A percentile compares a stretch with the other conserved stretches of the same genome.
Conservation (phyloP, 2,113 vertebrate genomes). For the Salvator merianae region DNA sequence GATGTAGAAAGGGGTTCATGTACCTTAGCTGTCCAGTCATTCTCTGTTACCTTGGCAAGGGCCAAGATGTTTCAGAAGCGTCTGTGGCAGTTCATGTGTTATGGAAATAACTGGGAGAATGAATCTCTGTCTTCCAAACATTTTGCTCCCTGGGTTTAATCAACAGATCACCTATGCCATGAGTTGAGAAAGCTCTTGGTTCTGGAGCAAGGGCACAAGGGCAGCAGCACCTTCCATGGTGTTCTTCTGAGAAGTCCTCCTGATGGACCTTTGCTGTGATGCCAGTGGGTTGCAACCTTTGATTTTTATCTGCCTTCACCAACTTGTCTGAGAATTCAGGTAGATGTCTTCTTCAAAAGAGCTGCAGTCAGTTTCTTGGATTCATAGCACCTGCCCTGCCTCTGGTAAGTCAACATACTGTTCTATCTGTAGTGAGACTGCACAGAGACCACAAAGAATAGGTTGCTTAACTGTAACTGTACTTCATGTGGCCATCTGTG, state of each 20-base stretch:
- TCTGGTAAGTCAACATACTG: neutral
- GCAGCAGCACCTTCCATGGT: neutral
- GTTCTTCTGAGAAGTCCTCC: neutral
- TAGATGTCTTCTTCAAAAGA: neutral
- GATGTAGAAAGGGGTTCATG: neutral
- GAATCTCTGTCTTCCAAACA: neutral
- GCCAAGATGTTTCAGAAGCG: neutral
- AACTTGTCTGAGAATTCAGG: neutral
- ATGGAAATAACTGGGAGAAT: neutral
- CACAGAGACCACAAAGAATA: neutral
- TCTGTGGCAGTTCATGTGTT: neutral
- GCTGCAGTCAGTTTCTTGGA: neutral
- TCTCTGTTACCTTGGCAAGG: neutral
- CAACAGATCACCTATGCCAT: neutral
- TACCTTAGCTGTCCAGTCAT: neutral
- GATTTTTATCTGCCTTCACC: neutral
- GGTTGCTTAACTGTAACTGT: neutral
- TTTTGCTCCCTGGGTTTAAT: neutral
- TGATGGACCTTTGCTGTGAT: neutral
- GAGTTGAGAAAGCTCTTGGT: neutral
- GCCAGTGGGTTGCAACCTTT: neutral
- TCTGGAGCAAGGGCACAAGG: neutral
- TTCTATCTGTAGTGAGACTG: neutral
- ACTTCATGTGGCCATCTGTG: neutral
- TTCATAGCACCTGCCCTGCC: neutral